These are phyloP conservation scores for Propsilocerus akamusi DNA, from an alignment of 1,140 invertebrate genomes.

Conservation along the genomic window DNA sequence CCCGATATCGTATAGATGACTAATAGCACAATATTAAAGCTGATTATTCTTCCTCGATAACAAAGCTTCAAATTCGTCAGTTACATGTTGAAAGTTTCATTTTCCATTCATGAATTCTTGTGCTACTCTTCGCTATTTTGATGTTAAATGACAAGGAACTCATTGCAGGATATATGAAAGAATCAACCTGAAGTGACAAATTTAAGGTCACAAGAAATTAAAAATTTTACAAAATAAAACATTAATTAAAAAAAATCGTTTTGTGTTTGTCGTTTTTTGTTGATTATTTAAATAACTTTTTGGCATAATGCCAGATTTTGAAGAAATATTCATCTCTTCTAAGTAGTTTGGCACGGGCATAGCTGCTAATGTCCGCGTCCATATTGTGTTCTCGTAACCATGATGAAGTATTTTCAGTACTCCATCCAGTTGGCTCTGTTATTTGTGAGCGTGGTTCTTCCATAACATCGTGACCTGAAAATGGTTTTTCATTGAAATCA, in stretches of 20 bases:
- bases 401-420: slow-evolving; percentile 79
- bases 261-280: not conserved
- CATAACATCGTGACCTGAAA: slow-evolving; percentile 27
- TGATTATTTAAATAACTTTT: slow-evolving; percentile 55
- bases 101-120: not conserved
- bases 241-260: not conserved
- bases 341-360: slow-evolving; percentile 61
- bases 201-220: not conserved
- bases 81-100: not conserved
- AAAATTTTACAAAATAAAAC: not conserved
- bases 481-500: not conserved
- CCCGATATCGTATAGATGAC: not conserved
- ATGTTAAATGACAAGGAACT: not conserved
- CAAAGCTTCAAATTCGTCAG: not conserved
- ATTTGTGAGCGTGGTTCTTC: slow-evolving; percentile 34
- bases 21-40: too few relatives aligned
- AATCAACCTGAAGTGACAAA: not conserved
- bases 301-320: slow-evolving; percentile 74
- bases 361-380: slow-evolving; percentile 80
- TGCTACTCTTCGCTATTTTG: not conserved
- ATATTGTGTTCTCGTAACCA: slow-evolving; percentile 81
- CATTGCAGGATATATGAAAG: not conserved
- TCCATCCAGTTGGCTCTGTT: slow-evolving; percentile 58
- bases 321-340: slow-evolving; percentile 87
- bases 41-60: not conserved